Percentiles rank a stretch among this genome's conserved stretches.
phyloP scores from a whole-genome alignment of 1,140 invertebrate species.

The Scaptomyza montana region DNA sequence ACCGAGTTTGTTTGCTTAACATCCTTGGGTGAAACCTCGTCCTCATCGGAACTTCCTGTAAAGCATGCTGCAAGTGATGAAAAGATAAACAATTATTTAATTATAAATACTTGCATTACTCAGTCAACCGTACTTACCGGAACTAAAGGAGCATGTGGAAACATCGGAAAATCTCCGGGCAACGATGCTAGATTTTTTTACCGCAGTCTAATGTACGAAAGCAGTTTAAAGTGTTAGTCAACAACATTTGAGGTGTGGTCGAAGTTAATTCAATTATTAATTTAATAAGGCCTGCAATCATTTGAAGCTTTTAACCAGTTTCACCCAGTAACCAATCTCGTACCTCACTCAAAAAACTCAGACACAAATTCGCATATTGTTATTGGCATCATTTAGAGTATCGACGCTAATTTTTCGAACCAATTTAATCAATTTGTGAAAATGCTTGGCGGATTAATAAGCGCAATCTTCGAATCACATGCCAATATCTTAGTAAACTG shows the following conservation, averaged over 20 bases:
- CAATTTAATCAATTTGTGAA: slow-evolving; percentile 51
- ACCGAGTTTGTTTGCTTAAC: slow-evolving; percentile 91
- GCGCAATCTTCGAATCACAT: slow-evolving; percentile 26
- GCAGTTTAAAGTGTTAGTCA: slow-evolving; percentile 1
- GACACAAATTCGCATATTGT: not conserved
- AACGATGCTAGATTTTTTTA: slow-evolving; percentile 85
- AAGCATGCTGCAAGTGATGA: slow-evolving; percentile 87
- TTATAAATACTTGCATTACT: not conserved
- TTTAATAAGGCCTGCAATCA: not conserved
- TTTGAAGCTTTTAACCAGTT: not conserved
- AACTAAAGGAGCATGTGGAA: slow-evolving; percentile 96
- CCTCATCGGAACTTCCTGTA: slow-evolving; percentile 92
- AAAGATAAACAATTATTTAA: slow-evolving; percentile 13
- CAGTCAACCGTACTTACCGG: slow-evolving; percentile 85
- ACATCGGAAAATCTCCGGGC: slow-evolving; percentile 94
- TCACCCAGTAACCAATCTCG: not conserved
- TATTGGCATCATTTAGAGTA: slow-evolving; percentile 66
- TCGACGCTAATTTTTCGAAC: slow-evolving; percentile 58
- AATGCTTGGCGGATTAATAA: slow-evolving; percentile 24
- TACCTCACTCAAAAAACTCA: not conserved
- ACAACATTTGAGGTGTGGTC: not conserved
- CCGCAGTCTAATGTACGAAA: slow-evolving; percentile 47
- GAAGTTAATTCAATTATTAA: not conserved
- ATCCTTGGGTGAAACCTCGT: slow-evolving; percentile 89
- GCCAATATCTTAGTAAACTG: slow-evolving; percentile 57